Conservation (phyloP, 1,140 invertebrate genomes). For the Reticulitermes speratus region DNA sequence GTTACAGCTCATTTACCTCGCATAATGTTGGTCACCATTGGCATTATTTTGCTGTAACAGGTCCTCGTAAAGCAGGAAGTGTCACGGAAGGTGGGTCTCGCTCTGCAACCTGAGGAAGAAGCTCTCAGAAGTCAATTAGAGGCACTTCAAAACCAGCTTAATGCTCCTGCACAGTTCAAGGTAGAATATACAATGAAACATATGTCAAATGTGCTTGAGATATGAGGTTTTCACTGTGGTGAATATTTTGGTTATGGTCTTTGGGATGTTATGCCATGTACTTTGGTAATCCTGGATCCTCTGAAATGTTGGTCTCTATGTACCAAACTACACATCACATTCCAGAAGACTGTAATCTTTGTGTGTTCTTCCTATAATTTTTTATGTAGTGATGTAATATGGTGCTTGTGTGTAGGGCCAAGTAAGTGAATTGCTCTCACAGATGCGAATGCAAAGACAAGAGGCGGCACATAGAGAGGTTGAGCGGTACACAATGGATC, state of each 20-base stretch:
- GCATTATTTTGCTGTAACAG: constrained; percentile 48
- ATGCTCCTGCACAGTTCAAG: constrained; percentile 89
- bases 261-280: neutral
- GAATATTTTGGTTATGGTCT: neutral
- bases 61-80: constrained; percentile 86
- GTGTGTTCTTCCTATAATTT: too few relatives aligned
- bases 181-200: constrained; percentile 48
- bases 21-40: neutral
- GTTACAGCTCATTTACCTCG: too few relatives aligned
- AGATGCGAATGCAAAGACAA: constrained; percentile 76
- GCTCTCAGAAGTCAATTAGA: constrained; percentile 79
- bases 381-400: too few relatives aligned
- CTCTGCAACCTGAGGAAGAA: constrained; percentile 87
- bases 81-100: constrained; percentile 77
- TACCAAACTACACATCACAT: too few relatives aligned
- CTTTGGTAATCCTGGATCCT: neutral
- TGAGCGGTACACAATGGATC: constrained; percentile 61
- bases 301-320: too few relatives aligned
- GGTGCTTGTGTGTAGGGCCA: constrained; percentile 59
- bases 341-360: too few relatives aligned
- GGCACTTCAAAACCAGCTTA: constrained; percentile 79
- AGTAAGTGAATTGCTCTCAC: constrained; percentile 85
- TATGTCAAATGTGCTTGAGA: constrained; percentile 30
- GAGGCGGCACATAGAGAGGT: constrained; percentile 47
- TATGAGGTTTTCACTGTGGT: neutral